Conservation (phyloP, 2,113 vertebrate species). For the Candoia aspera region DNA sequence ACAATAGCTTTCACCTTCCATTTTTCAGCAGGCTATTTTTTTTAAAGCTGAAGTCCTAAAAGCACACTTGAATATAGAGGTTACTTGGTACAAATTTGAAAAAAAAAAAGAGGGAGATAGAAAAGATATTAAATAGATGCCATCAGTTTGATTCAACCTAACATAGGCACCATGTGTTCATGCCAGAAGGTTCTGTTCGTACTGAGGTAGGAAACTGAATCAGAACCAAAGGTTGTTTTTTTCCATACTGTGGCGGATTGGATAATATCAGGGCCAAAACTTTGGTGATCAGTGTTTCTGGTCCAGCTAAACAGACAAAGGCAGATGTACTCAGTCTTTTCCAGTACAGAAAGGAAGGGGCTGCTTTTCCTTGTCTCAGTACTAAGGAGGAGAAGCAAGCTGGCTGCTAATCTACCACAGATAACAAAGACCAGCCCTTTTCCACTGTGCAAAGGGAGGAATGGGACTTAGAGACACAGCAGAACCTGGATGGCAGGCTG, state of each 20-base stretch:
- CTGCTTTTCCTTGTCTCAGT: not conserved
- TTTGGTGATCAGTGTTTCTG: not conserved
- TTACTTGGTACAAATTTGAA: conserved; percentile 8
- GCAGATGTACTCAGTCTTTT: not conserved
- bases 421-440: not conserved
- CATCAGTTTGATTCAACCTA: not conserved
- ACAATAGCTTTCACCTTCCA: conserved; percentile 30
- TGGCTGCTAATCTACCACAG: not conserved
- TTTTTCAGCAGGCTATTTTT: conserved; percentile 15
- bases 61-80: not conserved
- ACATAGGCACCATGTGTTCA: not conserved
- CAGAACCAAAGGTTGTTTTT: not conserved
- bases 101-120: not conserved
- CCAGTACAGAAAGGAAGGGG: not conserved
- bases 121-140: not conserved
- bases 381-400: not conserved
- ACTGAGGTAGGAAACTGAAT: not conserved
- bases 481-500: too few relatives aligned
- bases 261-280: not conserved
- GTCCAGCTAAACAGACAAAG: not conserved
- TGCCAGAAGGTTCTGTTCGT: too few relatives aligned
- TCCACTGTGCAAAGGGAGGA: not conserved
- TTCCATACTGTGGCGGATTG: not conserved
- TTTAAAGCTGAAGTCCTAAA: not conserved
- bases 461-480: too few relatives aligned